Conservation (phyloP, 2,113 vertebrate species). For the Leiothrix lutea region DNA sequence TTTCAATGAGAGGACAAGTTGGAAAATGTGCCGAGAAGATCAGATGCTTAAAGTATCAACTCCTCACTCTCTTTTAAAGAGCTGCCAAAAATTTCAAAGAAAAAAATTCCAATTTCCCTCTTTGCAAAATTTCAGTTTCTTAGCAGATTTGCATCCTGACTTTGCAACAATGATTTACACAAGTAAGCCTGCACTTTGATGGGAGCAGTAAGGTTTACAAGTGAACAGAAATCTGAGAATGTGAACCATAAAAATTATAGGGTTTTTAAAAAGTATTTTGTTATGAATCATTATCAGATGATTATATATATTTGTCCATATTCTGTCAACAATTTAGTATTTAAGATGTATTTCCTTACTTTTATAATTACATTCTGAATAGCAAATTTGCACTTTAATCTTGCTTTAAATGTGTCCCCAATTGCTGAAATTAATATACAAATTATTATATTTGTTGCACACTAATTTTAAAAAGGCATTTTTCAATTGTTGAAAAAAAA, state of each 20-base stretch:
- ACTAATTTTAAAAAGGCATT: background rate
- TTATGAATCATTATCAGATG: background rate
- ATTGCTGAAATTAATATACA: background rate
- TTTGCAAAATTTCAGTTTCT: background rate
- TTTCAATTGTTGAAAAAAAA: background rate
- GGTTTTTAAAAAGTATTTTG: background rate
- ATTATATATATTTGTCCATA: background rate
- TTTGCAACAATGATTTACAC: background rate
- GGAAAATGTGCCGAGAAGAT: background rate
- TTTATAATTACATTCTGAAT: background rate
- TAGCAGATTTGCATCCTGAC: background rate
- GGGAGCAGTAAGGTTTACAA: background rate
- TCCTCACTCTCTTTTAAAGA: background rate
- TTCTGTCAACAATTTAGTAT: background rate
- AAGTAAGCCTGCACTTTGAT: background rate
- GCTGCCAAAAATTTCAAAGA: fast-evolving
- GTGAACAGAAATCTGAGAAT: background rate
- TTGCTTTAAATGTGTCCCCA: background rate
- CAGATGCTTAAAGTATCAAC: background rate
- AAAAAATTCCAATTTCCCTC: background rate
- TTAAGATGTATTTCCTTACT: background rate
- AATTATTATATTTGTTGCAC: background rate
- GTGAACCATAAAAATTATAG: background rate
- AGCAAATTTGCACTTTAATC: background rate
- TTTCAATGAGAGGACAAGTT: background rate